These are phyloP conservation scores for Pteropus alecto DNA, from an alignment of 2,113 vertebrate genomes.

Conservation along the genomic window DNA sequence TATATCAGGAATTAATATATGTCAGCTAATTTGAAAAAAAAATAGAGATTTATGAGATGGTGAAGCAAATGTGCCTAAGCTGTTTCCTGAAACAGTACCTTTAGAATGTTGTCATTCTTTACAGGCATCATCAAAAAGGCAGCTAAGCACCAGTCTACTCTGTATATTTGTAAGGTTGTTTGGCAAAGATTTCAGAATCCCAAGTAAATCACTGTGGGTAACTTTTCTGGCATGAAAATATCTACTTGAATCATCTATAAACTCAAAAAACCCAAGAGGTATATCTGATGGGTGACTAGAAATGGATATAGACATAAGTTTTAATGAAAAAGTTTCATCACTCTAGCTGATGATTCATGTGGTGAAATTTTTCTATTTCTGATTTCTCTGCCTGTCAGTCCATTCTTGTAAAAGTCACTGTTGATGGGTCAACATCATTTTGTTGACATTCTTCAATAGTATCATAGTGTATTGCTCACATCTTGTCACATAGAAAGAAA, in stretches of 20 bases:
- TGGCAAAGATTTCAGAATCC: conserved; percentile 14
- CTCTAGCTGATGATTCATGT: background rate
- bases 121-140: background rate
- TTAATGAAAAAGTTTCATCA: conserved; percentile 4
- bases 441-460: conserved; percentile 20
- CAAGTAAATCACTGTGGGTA: background rate
- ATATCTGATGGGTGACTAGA: background rate
- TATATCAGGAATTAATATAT: background rate
- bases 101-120: background rate
- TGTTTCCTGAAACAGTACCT: background rate
- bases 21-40: background rate
- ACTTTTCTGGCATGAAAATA: background rate
- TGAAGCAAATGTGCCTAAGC: background rate
- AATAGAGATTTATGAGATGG: background rate
- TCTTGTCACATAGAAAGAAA: background rate
- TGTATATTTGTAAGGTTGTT: background rate
- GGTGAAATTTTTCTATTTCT: conserved; percentile 13
- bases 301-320: background rate
- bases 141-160: background rate
- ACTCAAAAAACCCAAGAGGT: background rate
- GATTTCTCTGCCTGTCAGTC: background rate
- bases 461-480: background rate
- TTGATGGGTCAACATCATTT: conserved; percentile 4
- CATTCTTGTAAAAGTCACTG: background rate
- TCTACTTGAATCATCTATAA: background rate